Evolutionary conservation across 2,797 vertebrate genomes (phyloP).

Genomic region (Perodicticus potto): DNA sequence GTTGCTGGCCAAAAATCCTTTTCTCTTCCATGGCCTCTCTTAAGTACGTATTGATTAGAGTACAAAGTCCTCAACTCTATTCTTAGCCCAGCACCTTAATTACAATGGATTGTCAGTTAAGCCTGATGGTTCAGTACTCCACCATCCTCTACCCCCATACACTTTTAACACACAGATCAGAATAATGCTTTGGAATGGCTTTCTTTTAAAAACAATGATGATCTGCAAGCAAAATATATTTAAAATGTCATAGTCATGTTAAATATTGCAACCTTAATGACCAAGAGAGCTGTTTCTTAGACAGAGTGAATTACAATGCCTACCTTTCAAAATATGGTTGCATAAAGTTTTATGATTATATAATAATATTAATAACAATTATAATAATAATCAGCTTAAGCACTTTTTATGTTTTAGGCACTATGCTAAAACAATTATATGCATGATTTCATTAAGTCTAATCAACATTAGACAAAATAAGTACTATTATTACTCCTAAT

Average conservation of each 20-base stretch:
- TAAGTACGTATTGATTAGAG: slow-evolving; percentile 73
- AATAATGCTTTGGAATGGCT: slow-evolving; percentile 53
- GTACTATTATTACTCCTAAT: neutral
- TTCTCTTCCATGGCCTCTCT: slow-evolving; percentile 34
- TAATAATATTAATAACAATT: neutral
- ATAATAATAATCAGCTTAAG: neutral
- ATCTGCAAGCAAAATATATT: slow-evolving; percentile 47
- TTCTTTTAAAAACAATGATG: slow-evolving; percentile 26
- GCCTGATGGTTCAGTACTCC: slow-evolving; percentile 49
- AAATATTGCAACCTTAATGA: slow-evolving; percentile 33
- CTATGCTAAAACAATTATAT: neutral
- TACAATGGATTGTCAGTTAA: slow-evolving; percentile 67
- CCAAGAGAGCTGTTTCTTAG: neutral
- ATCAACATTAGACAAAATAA: neutral
- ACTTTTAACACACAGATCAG: slow-evolving; percentile 21
- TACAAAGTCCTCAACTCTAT: slow-evolving; percentile 62
- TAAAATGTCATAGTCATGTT: neutral
- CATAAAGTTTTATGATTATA: neutral
- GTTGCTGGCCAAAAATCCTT: slow-evolving; percentile 29
- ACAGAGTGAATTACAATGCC: neutral
- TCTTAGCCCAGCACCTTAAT: slow-evolving; percentile 69
- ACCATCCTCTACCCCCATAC: neutral
- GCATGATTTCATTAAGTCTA: slow-evolving; percentile 21
- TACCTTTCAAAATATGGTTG: slow-evolving; percentile 13
- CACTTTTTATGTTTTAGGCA: neutral